Evolutionary conservation across 2,797 vertebrate species (phyloP).

Genomic region (Myotis findleyi): DNA sequence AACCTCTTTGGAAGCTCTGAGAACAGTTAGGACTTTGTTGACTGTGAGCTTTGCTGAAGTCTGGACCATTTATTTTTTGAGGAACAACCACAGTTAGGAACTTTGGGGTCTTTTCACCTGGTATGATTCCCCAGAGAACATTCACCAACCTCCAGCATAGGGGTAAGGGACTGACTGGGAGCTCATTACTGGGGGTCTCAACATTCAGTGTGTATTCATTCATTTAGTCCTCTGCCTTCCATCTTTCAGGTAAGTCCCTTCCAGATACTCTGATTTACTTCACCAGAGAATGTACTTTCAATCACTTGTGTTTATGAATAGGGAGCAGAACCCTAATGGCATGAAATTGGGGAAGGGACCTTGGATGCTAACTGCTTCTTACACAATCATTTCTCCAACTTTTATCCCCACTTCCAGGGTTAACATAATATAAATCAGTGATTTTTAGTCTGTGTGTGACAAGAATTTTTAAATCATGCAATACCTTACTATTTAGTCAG

Average conservation of each 20-base stretch:
- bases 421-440: not conserved
- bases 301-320: not conserved
- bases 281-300: not conserved
- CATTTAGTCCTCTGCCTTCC: not conserved
- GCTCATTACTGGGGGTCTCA: not conserved
- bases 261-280: not conserved
- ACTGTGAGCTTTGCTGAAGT: not conserved
- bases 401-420: not conserved
- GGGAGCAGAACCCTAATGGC: not conserved
- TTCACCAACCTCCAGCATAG: not conserved
- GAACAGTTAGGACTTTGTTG: not conserved
- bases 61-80: constrained; percentile 30
- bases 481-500: not conserved
- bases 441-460: not conserved
- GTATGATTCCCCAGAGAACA: not conserved
- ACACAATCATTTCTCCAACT: not conserved
- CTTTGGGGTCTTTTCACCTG: constrained; percentile 16
- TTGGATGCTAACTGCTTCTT: not conserved
- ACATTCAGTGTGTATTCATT: not conserved
- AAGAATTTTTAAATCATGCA: not conserved
- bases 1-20: not conserved
- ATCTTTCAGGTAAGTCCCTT: not conserved
- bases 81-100: not conserved
- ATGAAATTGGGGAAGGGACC: not conserved
- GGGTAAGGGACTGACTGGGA: not conserved